These are phyloP conservation scores for Albula goreensis DNA, from an alignment of 2,113 vertebrate genomes.

Conservation along the genomic window DNA sequence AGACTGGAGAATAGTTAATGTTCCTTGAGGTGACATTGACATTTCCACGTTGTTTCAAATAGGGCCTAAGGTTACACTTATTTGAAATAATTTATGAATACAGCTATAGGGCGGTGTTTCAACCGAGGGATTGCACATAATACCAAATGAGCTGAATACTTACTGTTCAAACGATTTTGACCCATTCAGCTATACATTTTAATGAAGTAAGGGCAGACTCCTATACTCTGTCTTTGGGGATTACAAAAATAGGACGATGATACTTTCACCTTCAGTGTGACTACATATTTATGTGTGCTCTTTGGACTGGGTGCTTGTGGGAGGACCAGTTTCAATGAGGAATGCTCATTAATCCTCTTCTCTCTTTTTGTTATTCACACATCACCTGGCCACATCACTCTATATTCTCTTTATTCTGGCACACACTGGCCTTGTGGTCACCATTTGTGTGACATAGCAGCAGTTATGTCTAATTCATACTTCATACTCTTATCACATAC, in stretches of 20 bases:
- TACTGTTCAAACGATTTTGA: too few relatives aligned
- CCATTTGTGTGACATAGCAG: not conserved
- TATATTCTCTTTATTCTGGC: too few relatives aligned
- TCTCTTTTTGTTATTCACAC: not conserved
- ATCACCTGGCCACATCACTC: not conserved
- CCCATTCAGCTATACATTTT: not conserved
- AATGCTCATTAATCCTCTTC: too few relatives aligned
- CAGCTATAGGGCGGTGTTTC: not conserved
- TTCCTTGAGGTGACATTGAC: not conserved
- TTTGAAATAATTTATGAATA: not conserved
- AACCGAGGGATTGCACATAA: not conserved
- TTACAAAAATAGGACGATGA: not conserved
- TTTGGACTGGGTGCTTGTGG: too few relatives aligned
- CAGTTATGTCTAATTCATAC: too few relatives aligned
- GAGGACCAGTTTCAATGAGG: too few relatives aligned
- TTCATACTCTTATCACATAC: too few relatives aligned
- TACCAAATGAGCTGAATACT: not conserved
- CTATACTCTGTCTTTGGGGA: not conserved
- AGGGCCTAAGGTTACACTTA: not conserved
- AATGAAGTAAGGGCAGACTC: not conserved
- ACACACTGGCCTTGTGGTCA: not conserved
- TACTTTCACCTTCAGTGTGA: not conserved
- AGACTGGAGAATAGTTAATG: not conserved
- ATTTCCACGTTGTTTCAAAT: not conserved
- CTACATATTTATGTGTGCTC: too few relatives aligned